These are phyloP conservation scores for Procavia capensis DNA, from an alignment of 2,113 vertebrate species.

Conservation along the genomic window DNA sequence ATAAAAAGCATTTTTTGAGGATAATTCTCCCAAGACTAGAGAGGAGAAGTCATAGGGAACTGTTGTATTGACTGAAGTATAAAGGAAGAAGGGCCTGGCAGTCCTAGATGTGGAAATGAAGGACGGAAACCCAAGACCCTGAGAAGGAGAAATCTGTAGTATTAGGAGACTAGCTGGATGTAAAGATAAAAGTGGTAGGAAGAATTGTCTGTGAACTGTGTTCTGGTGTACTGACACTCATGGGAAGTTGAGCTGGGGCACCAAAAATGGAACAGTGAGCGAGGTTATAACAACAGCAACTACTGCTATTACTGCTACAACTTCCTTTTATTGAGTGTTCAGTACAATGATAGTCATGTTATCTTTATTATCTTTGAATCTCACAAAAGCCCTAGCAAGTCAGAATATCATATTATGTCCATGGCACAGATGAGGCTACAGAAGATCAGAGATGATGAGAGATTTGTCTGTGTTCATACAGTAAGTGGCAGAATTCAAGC, in stretches of 20 bases:
- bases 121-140: accelerated
- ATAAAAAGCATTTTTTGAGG: neutral
- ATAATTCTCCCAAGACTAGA: neutral
- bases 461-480: too few species aligned
- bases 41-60: neutral
- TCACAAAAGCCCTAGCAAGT: neutral
- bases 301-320: neutral
- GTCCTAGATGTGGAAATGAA: neutral
- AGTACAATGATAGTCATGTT: neutral
- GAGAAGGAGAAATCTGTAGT: neutral
- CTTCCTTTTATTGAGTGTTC: neutral
- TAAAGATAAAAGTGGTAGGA: neutral
- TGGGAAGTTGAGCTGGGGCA: neutral
- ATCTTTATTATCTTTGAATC: slow-evolving; percentile 3
- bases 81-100: neutral
- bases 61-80: neutral
- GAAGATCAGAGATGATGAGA: neutral
- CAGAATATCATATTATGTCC: neutral
- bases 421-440: neutral
- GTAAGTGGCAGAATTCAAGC: neutral
- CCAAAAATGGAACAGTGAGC: neutral
- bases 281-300: neutral
- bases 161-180: accelerated
- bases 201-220: neutral
- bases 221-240: accelerated